phyloP scores from a whole-genome alignment of 2,797 vertebrate species.

The Hemibagrus guttatus region DNA sequence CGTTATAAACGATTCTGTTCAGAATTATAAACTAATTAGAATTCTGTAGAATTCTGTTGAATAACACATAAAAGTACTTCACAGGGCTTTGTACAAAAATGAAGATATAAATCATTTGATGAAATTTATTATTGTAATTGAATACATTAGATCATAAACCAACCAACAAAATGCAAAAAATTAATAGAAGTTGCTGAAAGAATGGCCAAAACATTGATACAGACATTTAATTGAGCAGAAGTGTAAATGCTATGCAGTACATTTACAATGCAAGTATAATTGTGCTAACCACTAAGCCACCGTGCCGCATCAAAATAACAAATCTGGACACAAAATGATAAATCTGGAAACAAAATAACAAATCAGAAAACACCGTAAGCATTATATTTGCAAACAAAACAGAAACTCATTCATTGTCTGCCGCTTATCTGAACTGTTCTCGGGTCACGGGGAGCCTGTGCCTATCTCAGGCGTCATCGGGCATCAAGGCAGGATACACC shows the following conservation, averaged over 20 bases:
- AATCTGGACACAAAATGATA: too few relatives aligned
- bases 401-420: too few relatives aligned
- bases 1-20: not conserved
- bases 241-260: not conserved
- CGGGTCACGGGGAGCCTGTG: too few relatives aligned
- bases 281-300: too few relatives aligned
- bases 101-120: not conserved
- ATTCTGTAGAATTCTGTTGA: not conserved
- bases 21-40: not conserved
- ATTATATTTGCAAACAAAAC: too few relatives aligned
- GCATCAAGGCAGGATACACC: too few relatives aligned
- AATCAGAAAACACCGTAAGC: too few relatives aligned
- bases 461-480: too few relatives aligned
- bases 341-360: too few relatives aligned
- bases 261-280: not conserved
- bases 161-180: not conserved
- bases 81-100: not conserved
- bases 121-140: not conserved
- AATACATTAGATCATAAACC: not conserved
- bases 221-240: not conserved
- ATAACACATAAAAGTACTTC: not conserved
- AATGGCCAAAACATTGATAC: not conserved
- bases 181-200: not conserved
- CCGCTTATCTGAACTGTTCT: too few relatives aligned
- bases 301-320: too few relatives aligned